A percentile compares a stretch with the other conserved stretches of the same genome.
phyloP scores from a whole-genome alignment of 2,888 invertebrate species.

The Tuberolachnus salignus region DNA sequence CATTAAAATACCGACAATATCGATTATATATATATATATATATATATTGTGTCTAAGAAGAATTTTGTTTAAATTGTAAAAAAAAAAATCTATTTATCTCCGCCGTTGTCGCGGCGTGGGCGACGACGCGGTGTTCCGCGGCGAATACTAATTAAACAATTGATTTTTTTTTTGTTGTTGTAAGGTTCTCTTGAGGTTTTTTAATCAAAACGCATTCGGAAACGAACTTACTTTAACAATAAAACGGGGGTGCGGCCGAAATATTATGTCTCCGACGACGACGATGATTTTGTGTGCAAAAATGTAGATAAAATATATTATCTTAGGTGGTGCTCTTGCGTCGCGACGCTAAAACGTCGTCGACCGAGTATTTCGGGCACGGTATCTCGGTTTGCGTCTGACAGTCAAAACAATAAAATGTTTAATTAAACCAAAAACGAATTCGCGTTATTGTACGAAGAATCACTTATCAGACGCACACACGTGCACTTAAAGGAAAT shows the following conservation, averaged over 20 bases:
- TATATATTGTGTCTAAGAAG: too few relatives aligned
- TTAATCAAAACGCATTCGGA: not conserved
- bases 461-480: too few relatives aligned
- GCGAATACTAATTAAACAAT: not conserved
- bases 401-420: slow-evolving; percentile 4
- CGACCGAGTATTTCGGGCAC: not conserved
- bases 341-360: not conserved
- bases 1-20: too few relatives aligned
- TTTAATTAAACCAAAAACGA: slow-evolving; percentile 7
- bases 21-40: too few relatives aligned
- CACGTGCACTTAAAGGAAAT: not conserved
- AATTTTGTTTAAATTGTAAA: too few relatives aligned
- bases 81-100: too few relatives aligned
- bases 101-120: too few relatives aligned
- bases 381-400: not conserved
- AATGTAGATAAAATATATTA: not conserved
- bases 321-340: not conserved
- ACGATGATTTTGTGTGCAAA: not conserved
- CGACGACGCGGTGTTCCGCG: too few relatives aligned
- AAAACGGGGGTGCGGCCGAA: not conserved
- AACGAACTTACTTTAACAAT: not conserved
- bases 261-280: too few relatives aligned
- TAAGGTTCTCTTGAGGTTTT: too few relatives aligned
- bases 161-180: too few relatives aligned
- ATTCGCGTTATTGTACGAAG: too few relatives aligned